These are phyloP conservation scores for Podarcis muralis DNA, from an alignment of 2,113 vertebrate species.

Conservation along the genomic window DNA sequence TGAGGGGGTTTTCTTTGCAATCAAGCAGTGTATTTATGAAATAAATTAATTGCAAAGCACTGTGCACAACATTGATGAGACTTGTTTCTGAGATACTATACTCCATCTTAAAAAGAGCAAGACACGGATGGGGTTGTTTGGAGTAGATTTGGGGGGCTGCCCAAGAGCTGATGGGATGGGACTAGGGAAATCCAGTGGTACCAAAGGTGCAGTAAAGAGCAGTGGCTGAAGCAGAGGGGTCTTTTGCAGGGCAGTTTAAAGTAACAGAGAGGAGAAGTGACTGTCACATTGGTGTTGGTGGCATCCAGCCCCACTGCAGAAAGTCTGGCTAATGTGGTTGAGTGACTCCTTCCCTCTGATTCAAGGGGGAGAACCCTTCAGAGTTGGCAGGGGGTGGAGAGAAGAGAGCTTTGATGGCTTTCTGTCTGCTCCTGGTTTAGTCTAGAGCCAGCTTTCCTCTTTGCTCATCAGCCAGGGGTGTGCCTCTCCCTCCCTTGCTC, in stretches of 20 bases:
- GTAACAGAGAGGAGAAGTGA: not conserved
- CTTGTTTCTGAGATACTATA: no score
- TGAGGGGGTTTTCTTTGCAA: no score
- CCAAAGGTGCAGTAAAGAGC: not conserved
- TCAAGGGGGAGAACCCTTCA: not conserved
- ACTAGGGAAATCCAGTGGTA: not conserved
- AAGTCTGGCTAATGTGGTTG: not conserved
- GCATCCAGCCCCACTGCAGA: not conserved
- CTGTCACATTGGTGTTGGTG: not conserved
- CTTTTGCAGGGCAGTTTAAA: not conserved
- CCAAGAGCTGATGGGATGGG: not conserved
- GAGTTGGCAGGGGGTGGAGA: not conserved
- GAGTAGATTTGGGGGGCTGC: not conserved
- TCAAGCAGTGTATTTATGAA: no score
- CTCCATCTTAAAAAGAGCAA: no score
- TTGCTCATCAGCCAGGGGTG: slow-evolving; percentile 13
- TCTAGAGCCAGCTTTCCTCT: slow-evolving; percentile 1
- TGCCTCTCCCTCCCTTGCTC: not conserved
- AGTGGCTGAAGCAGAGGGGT: not conserved
- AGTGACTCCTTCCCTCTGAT: not conserved
- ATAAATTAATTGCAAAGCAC: no score
- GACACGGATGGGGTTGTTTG: not conserved
- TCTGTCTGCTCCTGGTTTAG: not conserved
- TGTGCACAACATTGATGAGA: no score
- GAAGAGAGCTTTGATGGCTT: not conserved